Percentiles rank a stretch among this genome's conserved stretches.
Evolutionary conservation across 1,140 invertebrate genomes (phyloP).

Genomic region (Geopemphigus sp.): DNA sequence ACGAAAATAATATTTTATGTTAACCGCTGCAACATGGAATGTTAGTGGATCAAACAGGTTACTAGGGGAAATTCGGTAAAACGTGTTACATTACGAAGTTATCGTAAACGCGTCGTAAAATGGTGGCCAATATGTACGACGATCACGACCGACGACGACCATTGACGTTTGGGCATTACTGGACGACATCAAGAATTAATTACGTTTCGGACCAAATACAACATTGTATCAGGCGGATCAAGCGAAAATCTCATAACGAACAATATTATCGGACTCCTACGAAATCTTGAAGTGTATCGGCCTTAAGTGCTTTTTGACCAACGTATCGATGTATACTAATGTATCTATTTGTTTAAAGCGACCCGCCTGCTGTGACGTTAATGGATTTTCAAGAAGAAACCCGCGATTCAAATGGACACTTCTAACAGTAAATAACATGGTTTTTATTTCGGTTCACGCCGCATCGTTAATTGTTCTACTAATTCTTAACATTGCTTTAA

Average conservation of each 20-base stretch:
- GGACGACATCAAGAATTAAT: too few relatives aligned
- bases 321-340: constrained; percentile 1
- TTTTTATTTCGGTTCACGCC: constrained; percentile 3
- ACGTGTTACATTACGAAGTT: too few relatives aligned
- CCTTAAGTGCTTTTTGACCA: constrained; percentile 23
- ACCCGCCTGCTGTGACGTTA: not conserved
- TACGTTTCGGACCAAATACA: too few relatives aligned
- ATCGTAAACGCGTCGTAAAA: too few relatives aligned
- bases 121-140: too few relatives aligned
- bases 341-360: constrained; percentile 9
- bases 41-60: too few relatives aligned
- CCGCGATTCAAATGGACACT: not conserved
- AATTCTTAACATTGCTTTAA: constrained; percentile 7
- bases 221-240: not conserved
- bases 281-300: not conserved
- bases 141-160: too few relatives aligned
- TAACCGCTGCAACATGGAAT: too few relatives aligned
- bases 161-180: too few relatives aligned
- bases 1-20: too few relatives aligned
- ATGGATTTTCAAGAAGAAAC: not conserved
- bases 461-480: not conserved
- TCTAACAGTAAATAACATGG: constrained; percentile 18
- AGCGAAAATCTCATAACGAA: not conserved
- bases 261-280: not conserved
- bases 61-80: too few relatives aligned